Evolutionary conservation across 2,113 vertebrate genomes (phyloP), one percentile per base, ranked within the genome.

Genomic region (Anser brachyrhynchus): DNA sequence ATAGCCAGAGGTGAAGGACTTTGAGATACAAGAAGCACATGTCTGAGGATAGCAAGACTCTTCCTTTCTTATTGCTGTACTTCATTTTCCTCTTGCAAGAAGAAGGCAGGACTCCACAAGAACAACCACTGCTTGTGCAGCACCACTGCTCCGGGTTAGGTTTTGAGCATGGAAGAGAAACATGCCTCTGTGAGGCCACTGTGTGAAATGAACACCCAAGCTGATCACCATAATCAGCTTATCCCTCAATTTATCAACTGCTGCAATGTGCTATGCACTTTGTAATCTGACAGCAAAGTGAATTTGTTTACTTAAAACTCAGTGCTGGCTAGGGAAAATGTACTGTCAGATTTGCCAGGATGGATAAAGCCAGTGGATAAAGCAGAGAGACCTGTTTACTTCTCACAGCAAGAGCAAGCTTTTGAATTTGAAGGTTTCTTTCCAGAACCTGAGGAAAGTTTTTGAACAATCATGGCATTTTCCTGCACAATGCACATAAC

Each of bases 111-210:
- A 77, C 70, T 78, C 12, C 65, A 74, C 17, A 58, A 49, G 98
- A 98, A 88, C 98, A 99, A 96, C 92, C 96, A 70, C 98, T 98
- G 98, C 97, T 98, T 5, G 95, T 97, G 93, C 98, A 98, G 82
- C 98, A 98, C 52, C 98, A 98, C 69, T 98, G 98, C 17, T 98
- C 92, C 98, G 98, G 96, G 98, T 99, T 92, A 51, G 41, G 10
- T 43, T 84, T 57, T 54, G 23, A 59, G 41, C 13, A 2, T 22
- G 21, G 17, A 15, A 67, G 15, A 81, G 89, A 84, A 33, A 7
- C 7, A 3, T 52, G 82, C 98, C 12, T 93, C 96, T 97, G 13
- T 97, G 98, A 84, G 19, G 98, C 97, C 59, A 98, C 97, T 3
- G 96, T 97, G 97, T 55, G 97, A 96, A 89, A 93, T 88, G 11